A percentile compares a stretch with the other conserved stretches of the same genome.
These are phyloP conservation scores for Pomacea canaliculata DNA, from an alignment of 2,888 invertebrate genomes.

Conservation along the genomic window DNA sequence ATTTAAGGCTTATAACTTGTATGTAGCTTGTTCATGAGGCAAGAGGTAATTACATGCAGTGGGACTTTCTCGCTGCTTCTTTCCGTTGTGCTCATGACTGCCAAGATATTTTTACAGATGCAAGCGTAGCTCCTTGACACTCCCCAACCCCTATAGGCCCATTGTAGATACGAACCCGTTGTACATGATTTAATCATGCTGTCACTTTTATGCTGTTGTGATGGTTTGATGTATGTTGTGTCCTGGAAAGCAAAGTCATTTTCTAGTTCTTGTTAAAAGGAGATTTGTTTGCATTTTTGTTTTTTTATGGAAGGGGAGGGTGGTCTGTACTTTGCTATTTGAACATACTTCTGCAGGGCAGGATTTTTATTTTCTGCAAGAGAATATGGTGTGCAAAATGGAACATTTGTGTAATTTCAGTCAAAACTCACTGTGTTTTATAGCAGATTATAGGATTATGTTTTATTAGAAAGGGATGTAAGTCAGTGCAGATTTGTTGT, in stretches of 20 bases:
- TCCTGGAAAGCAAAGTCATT: conserved; percentile 1
- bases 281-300: not conserved
- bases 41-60: not conserved
- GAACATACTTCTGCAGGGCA: not conserved
- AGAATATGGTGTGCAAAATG: too few species aligned
- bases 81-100: not conserved
- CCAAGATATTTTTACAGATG: not conserved
- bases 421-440: too few species aligned
- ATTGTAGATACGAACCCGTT: conserved; percentile 4
- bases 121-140: not conserved
- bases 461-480: too few species aligned
- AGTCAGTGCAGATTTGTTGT: too few species aligned
- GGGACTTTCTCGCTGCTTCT: not conserved
- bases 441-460: too few species aligned
- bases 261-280: not conserved
- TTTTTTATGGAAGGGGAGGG: not conserved
- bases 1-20: too few species aligned
- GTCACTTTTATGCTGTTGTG: conserved; percentile 9
- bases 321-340: not conserved
- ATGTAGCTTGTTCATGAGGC: not conserved
- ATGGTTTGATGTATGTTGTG: conserved; percentile 8
- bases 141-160: not conserved
- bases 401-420: too few species aligned
- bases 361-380: not conserved
- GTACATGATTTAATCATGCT: conserved; percentile 1